Conservation (phyloP, 1,140 invertebrate genomes). For the Apolygus lucorum region DNA sequence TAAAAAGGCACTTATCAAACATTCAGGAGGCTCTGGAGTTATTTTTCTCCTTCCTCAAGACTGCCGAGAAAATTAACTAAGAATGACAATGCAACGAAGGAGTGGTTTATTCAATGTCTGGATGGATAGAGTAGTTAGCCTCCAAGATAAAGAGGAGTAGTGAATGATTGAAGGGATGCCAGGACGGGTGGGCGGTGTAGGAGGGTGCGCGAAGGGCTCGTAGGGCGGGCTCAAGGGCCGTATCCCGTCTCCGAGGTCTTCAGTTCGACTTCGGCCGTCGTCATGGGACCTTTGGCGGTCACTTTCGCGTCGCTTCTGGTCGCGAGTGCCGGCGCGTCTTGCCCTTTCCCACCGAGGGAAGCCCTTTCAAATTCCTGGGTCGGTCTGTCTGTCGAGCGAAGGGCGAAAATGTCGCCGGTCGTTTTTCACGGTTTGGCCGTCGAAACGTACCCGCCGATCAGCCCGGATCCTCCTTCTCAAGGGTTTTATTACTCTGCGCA, state of each 20-base stretch:
- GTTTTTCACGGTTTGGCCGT: slow-evolving; percentile 33
- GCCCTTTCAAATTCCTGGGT: slow-evolving; percentile 21
- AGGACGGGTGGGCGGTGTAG: not conserved
- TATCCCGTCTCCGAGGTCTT: not conserved
- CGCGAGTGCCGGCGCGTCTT: slow-evolving; percentile 12
- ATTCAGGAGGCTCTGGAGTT: too few relatives aligned
- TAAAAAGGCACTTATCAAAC: too few relatives aligned
- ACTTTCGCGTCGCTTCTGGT: not conserved
- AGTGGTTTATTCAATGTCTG: too few relatives aligned
- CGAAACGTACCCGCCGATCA: slow-evolving; percentile 27
- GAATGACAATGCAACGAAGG: too few relatives aligned
- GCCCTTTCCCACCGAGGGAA: not conserved
- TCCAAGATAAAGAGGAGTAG: too few relatives aligned
- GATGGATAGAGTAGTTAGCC: too few relatives aligned
- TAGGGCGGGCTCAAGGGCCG: not conserved
- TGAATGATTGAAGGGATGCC: not conserved
- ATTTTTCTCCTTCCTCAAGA: too few relatives aligned
- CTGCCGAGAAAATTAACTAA: too few relatives aligned
- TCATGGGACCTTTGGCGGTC: not conserved
- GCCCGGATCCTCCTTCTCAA: not conserved
- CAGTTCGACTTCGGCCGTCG: slow-evolving; percentile 1
- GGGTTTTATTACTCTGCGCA: slow-evolving; percentile 29
- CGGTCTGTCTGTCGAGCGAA: slow-evolving; percentile 27
- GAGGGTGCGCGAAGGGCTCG: not conserved
- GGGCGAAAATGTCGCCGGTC: slow-evolving; percentile 24